These are phyloP conservation scores for Rynchops niger DNA, from an alignment of 2,113 vertebrate species.

Conservation along the genomic window DNA sequence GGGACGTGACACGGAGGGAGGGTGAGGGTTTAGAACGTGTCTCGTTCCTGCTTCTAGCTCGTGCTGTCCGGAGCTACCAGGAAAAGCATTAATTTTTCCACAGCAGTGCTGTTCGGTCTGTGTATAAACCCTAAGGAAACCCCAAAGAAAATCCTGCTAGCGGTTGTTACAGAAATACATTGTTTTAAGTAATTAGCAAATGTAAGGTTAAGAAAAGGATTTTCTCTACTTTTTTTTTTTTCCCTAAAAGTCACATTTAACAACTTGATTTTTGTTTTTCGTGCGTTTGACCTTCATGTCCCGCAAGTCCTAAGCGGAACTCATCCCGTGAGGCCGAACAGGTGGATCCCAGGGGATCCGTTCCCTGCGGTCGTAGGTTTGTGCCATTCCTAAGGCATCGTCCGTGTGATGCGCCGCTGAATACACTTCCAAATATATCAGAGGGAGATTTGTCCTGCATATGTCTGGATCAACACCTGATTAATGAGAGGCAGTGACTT, in stretches of 20 bases:
- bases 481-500: neutral
- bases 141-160: neutral
- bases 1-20: rapidly evolving
- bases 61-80: neutral
- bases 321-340: rapidly evolving
- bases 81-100: no score
- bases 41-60: no score
- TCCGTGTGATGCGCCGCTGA: neutral
- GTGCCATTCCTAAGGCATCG: neutral
- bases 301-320: no score
- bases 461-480: neutral
- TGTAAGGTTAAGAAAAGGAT: neutral
- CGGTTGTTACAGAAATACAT: no score
- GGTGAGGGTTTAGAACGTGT: rapidly evolving
- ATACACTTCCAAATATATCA: rapidly evolving
- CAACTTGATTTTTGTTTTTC: neutral
- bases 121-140: no score
- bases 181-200: neutral
- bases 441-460: neutral
- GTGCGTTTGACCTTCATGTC: no score
- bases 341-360: neutral
- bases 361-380: neutral
- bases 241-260: neutral
- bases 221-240: neutral
- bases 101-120: neutral